phyloP scores from a whole-genome alignment of 2,888 invertebrate genomes.

The Piscicola geometra region DNA sequence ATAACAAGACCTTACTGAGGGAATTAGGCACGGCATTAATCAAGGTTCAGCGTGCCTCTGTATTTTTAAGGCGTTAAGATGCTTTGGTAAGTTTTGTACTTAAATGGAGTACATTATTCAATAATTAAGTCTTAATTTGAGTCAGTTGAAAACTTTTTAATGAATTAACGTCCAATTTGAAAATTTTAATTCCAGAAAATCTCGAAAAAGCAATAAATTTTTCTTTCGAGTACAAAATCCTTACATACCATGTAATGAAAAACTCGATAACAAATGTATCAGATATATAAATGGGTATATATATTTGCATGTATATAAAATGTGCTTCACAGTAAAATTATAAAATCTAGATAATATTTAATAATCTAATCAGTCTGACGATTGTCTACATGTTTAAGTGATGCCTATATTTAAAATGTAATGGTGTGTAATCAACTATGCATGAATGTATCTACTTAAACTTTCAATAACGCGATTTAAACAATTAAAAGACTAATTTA shows the following conservation, averaged over 20 bases:
- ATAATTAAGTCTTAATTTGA: too few species aligned
- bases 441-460: not conserved
- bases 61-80: too few species aligned
- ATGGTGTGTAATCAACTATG: not conserved
- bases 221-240: conserved; percentile 18
- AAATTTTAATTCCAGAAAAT: conserved; percentile 15
- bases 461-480: conserved; percentile 10
- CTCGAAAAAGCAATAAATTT: conserved; percentile 12
- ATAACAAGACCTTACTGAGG: too few species aligned
- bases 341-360: not conserved
- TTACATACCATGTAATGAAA: conserved; percentile 3
- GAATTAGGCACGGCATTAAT: too few species aligned
- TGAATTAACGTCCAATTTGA: not conserved
- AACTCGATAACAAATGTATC: not conserved
- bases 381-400: not conserved
- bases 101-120: too few species aligned
- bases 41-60: too few species aligned
- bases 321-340: not conserved
- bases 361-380: not conserved
- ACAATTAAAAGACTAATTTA: conserved; percentile 3
- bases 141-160: too few species aligned
- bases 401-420: not conserved
- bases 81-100: too few species aligned
- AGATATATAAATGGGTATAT: too few species aligned
- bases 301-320: not conserved